Evolutionary conservation across 2,888 invertebrate genomes (phyloP).

Genomic region (Operophtera brumata): DNA sequence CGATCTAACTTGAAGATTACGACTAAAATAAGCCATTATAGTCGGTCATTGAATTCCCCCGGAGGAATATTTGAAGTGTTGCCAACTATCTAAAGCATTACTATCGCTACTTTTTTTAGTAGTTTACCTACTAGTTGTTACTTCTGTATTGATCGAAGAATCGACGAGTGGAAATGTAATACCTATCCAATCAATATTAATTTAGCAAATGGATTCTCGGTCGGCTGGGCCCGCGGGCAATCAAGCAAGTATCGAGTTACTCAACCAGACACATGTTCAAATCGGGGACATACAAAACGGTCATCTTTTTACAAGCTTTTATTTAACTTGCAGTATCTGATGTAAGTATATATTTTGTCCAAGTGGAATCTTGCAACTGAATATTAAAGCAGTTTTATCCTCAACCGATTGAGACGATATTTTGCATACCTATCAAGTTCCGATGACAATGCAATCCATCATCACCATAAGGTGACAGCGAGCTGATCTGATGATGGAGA

Average conservation of each 20-base stretch:
- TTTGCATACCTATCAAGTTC: too few species aligned
- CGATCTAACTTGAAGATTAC: constrained; percentile 24
- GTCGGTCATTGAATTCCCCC: constrained; percentile 36
- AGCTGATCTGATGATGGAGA: too few species aligned
- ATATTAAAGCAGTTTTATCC: too few species aligned
- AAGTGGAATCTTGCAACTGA: too few species aligned
- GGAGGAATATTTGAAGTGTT: constrained; percentile 40
- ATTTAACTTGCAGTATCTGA: too few species aligned
- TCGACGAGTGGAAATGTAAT: constrained; percentile 21
- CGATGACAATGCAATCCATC: too few species aligned
- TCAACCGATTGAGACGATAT: too few species aligned
- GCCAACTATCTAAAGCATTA: constrained; percentile 42
- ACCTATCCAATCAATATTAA: constrained; percentile 45
- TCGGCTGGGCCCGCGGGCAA: constrained; percentile 26
- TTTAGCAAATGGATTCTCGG: constrained; percentile 44
- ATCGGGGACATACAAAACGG: background rate
- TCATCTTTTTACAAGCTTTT: too few species aligned
- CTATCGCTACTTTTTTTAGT: constrained; percentile 27
- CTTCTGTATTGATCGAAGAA: constrained; percentile 13
- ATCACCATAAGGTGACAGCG: too few species aligned
- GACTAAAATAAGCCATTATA: constrained; percentile 37
- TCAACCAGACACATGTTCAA: constrained; percentile 14
- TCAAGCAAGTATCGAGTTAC: constrained; percentile 39
- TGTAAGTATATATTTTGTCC: too few species aligned
- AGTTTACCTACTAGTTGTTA: constrained; percentile 16